Percentiles rank a stretch among this genome's conserved stretches.
phyloP scores from a whole-genome alignment of 2,797 vertebrate genomes.

The Dipus sagitta region DNA sequence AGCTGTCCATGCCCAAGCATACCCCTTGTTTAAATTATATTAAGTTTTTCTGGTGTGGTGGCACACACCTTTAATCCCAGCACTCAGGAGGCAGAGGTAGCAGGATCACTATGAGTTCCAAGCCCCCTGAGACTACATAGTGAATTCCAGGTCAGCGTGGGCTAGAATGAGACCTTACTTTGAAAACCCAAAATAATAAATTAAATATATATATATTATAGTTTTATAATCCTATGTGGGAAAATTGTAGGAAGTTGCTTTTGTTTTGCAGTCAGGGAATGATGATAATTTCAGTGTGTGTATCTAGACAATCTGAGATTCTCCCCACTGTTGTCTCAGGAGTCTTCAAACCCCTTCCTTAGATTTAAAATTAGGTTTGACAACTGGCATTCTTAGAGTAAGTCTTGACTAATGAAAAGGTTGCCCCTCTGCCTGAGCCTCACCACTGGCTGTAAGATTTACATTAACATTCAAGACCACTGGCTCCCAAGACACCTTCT shows the following conservation, averaged over 20 bases:
- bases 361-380: slow-evolving; percentile 71
- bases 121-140: too few species aligned
- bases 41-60: neutral
- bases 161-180: too few species aligned
- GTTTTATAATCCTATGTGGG: neutral
- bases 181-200: too few species aligned
- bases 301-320: slow-evolving; percentile 29
- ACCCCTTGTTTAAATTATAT: slow-evolving; percentile 7
- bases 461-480: neutral
- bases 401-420: slow-evolving; percentile 13
- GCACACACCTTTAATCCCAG: too few species aligned
- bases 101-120: too few species aligned
- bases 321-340: neutral
- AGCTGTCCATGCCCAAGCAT: slow-evolving; percentile 6
- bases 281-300: neutral
- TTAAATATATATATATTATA: too few species aligned
- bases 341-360: slow-evolving; percentile 14
- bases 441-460: neutral
- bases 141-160: too few species aligned
- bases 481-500: slow-evolving; percentile 21
- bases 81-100: too few species aligned
- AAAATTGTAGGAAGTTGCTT: slow-evolving; percentile 2
- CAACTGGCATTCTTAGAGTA: slow-evolving; percentile 59
- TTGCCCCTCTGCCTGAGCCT: neutral
- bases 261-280: slow-evolving; percentile 36